A percentile compares a stretch with the other conserved stretches of the same genome.
These are phyloP conservation scores for Eucriotettix oculatus DNA, from an alignment of 2,888 invertebrate species.

Conservation along the genomic window DNA sequence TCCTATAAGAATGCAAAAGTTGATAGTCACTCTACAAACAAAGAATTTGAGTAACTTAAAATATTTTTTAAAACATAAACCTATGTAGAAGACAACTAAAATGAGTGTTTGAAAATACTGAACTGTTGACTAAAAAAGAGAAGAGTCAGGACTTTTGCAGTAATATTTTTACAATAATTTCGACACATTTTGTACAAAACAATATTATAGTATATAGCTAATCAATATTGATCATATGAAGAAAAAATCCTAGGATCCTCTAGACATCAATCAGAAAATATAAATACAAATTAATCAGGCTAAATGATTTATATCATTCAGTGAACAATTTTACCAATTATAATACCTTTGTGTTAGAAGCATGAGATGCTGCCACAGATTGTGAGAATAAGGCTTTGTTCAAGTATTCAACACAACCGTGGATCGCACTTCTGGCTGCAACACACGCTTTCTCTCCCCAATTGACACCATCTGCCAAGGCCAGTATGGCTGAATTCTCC, in stretches of 20 bases:
- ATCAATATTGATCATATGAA: too few relatives aligned
- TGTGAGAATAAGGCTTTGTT: constrained; percentile 48
- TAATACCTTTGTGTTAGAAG: constrained; percentile 27
- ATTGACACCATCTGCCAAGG: constrained; percentile 79
- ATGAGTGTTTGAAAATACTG: too few relatives aligned
- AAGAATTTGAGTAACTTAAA: background rate
- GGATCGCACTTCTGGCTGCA: constrained; percentile 72
- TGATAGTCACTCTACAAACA: background rate
- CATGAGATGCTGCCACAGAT: constrained; percentile 12
- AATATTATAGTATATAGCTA: too few relatives aligned
- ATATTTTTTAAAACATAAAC: too few relatives aligned
- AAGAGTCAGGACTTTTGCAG: too few relatives aligned
- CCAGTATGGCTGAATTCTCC: constrained; percentile 58
- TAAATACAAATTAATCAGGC: too few relatives aligned
- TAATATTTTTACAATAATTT: too few relatives aligned
- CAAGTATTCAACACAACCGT: constrained; percentile 68
- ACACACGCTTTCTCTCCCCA: constrained; percentile 79
- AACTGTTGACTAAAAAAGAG: too few relatives aligned
- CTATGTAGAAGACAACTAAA: too few relatives aligned
- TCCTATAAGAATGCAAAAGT: constrained; percentile 30
- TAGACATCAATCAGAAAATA: too few relatives aligned
- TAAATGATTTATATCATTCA: background rate
- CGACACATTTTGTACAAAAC: too few relatives aligned
- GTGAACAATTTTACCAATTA: background rate
- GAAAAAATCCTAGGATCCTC: too few relatives aligned